Conservation (phyloP, 2,797 vertebrate genomes). For the Numenius phaeopus region DNA sequence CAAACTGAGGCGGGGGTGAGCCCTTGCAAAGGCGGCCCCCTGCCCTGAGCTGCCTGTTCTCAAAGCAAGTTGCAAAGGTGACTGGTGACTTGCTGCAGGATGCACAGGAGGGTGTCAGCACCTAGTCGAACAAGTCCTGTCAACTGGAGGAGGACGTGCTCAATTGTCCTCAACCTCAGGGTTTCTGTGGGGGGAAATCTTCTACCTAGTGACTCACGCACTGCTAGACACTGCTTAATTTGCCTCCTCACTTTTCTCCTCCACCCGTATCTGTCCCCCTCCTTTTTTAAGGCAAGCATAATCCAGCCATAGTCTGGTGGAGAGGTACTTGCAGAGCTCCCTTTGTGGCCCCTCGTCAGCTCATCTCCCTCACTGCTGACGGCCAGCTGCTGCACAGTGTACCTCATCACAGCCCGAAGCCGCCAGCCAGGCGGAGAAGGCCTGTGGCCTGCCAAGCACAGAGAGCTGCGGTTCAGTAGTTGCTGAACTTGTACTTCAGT, state of each 20-base stretch:
- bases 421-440: too few relatives aligned
- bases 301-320: rapidly evolving
- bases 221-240: not conserved
- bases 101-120: rapidly evolving
- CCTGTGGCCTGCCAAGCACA: rapidly evolving
- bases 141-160: too few relatives aligned
- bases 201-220: rapidly evolving
- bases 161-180: rapidly evolving
- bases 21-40: not conserved
- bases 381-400: rapidly evolving
- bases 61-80: not conserved
- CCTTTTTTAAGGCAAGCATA: not conserved
- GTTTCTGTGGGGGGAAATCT: rapidly evolving
- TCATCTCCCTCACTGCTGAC: rapidly evolving
- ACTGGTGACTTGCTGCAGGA: not conserved
- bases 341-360: not conserved
- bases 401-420: rapidly evolving
- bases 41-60: not conserved
- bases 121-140: not conserved
- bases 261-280: rapidly evolving
- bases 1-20: rapidly evolving
- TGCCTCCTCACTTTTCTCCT: not conserved
- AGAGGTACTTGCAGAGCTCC: not conserved
- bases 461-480: rapidly evolving
- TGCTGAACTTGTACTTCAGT: rapidly evolving